Percentiles rank a stretch among this genome's conserved stretches.
Evolutionary conservation across 1,140 invertebrate genomes (phyloP).

Genomic region (Euwallacea similis): DNA sequence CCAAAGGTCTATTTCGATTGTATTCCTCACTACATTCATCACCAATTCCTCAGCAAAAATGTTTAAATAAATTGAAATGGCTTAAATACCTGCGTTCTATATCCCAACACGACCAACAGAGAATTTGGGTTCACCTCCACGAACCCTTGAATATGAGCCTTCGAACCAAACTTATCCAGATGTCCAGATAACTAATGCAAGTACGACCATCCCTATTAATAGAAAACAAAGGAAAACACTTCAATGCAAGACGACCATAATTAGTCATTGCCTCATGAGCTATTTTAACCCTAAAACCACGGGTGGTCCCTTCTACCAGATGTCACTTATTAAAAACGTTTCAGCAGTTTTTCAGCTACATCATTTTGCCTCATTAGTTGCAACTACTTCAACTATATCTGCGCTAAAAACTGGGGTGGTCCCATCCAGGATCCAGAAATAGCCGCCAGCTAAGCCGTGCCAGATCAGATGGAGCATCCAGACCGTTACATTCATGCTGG

Average conservation of each 20-base stretch:
- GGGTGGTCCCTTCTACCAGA: constrained; percentile 16
- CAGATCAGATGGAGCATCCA: constrained; percentile 15
- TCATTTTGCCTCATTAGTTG: constrained; percentile 5
- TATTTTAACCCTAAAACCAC: constrained; percentile 9
- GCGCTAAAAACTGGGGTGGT: constrained; percentile 13
- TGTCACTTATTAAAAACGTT: constrained; percentile 27
- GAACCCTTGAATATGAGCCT: no score
- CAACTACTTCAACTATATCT: neutral
- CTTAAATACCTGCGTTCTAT: no score
- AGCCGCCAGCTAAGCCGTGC: constrained; percentile 1
- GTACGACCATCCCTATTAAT: no score
- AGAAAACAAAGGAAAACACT: no score
- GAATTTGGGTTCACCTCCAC: no score
- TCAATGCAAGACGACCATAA: constrained; percentile 1
- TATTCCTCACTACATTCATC: no score
- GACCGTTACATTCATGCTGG: constrained; percentile 24
- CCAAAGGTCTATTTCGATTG: no score
- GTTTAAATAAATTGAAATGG: no score
- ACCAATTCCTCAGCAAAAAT: no score
- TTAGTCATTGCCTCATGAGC: constrained; percentile 14
- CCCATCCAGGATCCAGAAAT: constrained; percentile 17
- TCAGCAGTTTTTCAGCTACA: constrained; percentile 29
- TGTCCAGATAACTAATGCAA: no score
- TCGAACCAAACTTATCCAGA: no score
- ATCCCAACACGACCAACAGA: no score